Base-by-base conservation (phyloP, 2,888 invertebrate genomes). In the Caenorhabditis angaria region DNA sequence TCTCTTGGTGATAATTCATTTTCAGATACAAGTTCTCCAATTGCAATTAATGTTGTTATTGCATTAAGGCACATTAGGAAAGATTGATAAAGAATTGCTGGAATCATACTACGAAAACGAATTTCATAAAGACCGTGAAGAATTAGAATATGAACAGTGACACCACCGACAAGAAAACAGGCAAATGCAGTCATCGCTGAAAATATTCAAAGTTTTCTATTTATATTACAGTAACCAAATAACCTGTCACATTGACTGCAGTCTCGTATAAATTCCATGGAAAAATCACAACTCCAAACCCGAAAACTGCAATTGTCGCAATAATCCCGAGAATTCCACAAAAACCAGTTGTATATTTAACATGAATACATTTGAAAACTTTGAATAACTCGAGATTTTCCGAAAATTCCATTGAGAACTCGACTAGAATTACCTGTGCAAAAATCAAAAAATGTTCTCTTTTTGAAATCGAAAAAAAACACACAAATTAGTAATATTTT, bases 11-110 rank as follows among this genome's bases (percentile, higher is more conserved):
- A 56, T 4, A 73, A 57, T 24, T 48, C 12, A 32, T 69, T 68
- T 55, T 75, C 75, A 1, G 75, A 75, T 47, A 71, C 66, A 27
- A 75, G 27, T 50, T 75, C 75, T n/a, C 75, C 75, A 20, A 75
- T 55, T 10, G 75, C 71, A 27, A 75, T 71, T 4, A 75, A 61
- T 22, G 48, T 64, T 3, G 75, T 71, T 28, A 75, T 71, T 32
- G 57, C 66, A 47, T 68, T 70, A 12, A 75, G 61, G 25, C 67
- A 62, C n/a, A 66, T 70, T 48, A 75, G 70, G 57, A 75, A 75
- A 14, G 65, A 18, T 48, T 75, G 75, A 51, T 68, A 75, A 14
- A 65, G 41, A 12, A 70, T 62, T 5, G 70, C 60, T n/a, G 75
- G 75, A 55, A 70, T 61, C 47, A 75, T 68, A 70, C 12, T 70